Percentiles rank a stretch among this genome's conserved stretches.
phyloP scores from a whole-genome alignment of 1,140 invertebrate genomes.

The Trichoplusia ni region DNA sequence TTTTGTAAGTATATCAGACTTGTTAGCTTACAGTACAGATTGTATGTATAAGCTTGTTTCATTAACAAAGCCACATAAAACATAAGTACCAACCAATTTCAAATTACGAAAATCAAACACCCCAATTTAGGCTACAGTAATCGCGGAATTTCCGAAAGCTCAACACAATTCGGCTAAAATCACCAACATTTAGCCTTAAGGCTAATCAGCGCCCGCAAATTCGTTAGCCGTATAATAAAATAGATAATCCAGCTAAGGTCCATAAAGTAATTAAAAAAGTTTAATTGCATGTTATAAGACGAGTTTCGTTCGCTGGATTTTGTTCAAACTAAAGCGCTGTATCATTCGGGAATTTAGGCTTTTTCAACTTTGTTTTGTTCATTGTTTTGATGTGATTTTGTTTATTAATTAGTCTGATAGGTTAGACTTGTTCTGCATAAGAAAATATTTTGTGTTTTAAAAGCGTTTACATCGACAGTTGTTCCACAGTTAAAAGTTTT shows the following conservation, averaged over 20 bases:
- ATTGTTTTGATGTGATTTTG: not conserved
- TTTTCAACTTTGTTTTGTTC: not conserved
- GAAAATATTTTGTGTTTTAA: no score
- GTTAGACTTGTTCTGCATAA: no score
- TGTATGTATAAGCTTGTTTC: no score
- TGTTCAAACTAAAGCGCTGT: constrained; percentile 47
- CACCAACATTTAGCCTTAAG: constrained; percentile 7
- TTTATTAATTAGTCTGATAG: not conserved
- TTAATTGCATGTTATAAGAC: constrained; percentile 55
- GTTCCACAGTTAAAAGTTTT: no score
- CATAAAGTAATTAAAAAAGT: constrained; percentile 66
- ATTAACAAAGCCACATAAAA: no score
- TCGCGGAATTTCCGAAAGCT: not conserved
- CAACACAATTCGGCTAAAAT: constrained; percentile 1
- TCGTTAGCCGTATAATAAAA: constrained; percentile 33
- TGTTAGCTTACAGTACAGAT: no score
- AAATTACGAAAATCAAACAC: no score
- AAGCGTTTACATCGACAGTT: no score
- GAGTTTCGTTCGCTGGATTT: constrained; percentile 43
- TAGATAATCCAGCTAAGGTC: constrained; percentile 49
- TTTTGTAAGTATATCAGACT: no score
- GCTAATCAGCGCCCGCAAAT: constrained; percentile 15
- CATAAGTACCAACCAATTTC: not conserved
- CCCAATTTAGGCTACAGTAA: not conserved
- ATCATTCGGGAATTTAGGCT: constrained; percentile 45